Evolutionary conservation across 2,888 invertebrate genomes (phyloP), one percentile per base, ranked within the genome.

Genomic region (Sympetrum striolatum): DNA sequence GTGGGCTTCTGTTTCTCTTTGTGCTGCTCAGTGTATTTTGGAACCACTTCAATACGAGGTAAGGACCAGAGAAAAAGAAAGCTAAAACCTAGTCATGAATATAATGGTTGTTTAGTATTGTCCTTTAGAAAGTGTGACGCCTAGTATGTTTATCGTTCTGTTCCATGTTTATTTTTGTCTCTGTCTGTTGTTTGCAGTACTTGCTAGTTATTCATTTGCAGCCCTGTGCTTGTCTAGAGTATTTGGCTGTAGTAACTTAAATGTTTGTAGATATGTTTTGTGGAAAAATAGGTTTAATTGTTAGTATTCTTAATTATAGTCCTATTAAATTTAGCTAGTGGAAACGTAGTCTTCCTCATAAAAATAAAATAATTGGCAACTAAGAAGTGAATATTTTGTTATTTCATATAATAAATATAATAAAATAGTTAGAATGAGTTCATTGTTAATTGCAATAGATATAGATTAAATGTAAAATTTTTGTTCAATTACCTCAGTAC

Each of bases 1-100:
- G 90, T 90, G 90, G 94, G 95, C 96, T 96, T 94, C 93, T 96
- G 95, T 95, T 94, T 92, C 91, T 92, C 92, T 95, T 96, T 96
- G 95, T 96, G 97, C 97, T 96, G 96, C 97, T 94, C 97, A 98
- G 98, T 98, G 97, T 98, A 96, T 98, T 98, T 97, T 98, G 98
- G 98, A 98, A 98, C 96, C 98, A 98, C 97, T 98, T 98, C 97
- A 98, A 98, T 95, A 97, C 98, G 96, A 98, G 98, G 98, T 98
- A 98, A 98, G 98, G 92, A 86, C 58, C 86, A 86, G 86, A 35
- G 60, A 37, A 86, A 86, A 53, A 60, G 58, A 60, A 86, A 64
- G 86, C 86, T 86, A 35, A 86, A 60, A 60, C 37, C 37, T 60
- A 37, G 86, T 86, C 31, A 25, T 60, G 60, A 60, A 60, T 37